These are phyloP conservation scores for Echinometra lucunter DNA, from an alignment of 53 echinoderm and acorn worm genomes.

Conservation along the genomic window DNA sequence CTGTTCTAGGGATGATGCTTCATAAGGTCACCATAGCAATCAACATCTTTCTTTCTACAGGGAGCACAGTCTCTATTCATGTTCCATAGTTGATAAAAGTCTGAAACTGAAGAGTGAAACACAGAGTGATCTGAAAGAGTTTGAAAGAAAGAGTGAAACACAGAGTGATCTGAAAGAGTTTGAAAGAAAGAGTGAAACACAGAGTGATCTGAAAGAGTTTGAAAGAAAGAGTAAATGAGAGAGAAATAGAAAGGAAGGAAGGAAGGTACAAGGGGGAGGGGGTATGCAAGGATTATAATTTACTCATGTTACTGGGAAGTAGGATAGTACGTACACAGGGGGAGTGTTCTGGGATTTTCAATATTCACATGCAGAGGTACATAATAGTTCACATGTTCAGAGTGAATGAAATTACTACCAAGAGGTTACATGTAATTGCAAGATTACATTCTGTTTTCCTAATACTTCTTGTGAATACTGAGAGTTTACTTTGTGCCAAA, in stretches of 20 bases:
- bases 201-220: background rate
- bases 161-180: background rate
- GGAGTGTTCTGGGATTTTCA: background rate
- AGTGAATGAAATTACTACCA: too few relatives aligned
- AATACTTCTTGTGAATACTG: too few relatives aligned
- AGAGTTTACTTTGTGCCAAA: background rate
- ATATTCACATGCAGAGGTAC: background rate
- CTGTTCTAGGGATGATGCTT: background rate
- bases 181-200: background rate
- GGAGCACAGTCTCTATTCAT: background rate
- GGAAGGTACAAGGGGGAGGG: background rate
- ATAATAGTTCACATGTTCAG: too few relatives aligned
- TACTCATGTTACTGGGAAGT: background rate
- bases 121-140: background rate
- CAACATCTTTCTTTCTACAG: background rate
- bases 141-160: background rate
- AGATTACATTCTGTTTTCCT: background rate
- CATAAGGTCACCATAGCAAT: slow-evolving; percentile 35
- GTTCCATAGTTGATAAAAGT: background rate
- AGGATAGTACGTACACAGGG: background rate
- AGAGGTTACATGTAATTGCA: background rate
- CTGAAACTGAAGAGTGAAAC: background rate
- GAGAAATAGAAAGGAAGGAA: background rate
- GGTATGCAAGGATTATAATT: background rate
- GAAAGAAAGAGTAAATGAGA: background rate